Evolutionary conservation across 1,140 invertebrate genomes (phyloP).

Genomic region (Drosophila azteca): DNA sequence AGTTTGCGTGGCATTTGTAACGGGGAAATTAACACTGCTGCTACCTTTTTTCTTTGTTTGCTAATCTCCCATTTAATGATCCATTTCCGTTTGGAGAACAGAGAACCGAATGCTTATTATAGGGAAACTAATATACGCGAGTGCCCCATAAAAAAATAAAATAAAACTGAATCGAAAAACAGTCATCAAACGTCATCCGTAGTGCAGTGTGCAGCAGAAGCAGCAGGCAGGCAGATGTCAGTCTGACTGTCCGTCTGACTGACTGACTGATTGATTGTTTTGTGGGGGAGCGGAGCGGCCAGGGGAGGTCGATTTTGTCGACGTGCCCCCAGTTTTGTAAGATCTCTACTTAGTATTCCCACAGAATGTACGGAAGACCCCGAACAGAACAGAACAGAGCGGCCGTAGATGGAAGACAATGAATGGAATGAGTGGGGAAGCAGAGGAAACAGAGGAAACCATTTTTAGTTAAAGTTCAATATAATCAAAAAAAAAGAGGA

Average conservation of each 20-base stretch:
- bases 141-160: constrained; percentile 19
- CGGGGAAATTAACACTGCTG: constrained; percentile 4
- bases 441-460: constrained; percentile 6
- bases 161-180: constrained; percentile 25
- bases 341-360: constrained; percentile 43
- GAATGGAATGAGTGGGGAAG: not conserved
- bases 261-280: constrained; percentile 35
- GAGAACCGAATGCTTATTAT: constrained; percentile 11
- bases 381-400: not conserved
- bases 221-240: no score
- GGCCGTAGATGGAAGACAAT: constrained; percentile 5
- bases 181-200: constrained; percentile 30
- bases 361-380: constrained; percentile 32
- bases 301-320: constrained; percentile 6
- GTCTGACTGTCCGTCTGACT: no score
- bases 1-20: constrained; percentile 24
- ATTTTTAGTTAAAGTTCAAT: constrained; percentile 5
- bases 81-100: constrained; percentile 45
- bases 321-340: not conserved
- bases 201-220: no score
- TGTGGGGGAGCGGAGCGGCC: not conserved
- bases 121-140: constrained; percentile 37
- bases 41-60: constrained; percentile 5
- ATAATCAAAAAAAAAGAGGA: not conserved
- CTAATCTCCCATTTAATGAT: constrained; percentile 41